Percentiles rank a stretch among this genome's conserved stretches.
These are phyloP conservation scores for Esox niger DNA, from an alignment of 2,113 vertebrate genomes.

Conservation along the genomic window DNA sequence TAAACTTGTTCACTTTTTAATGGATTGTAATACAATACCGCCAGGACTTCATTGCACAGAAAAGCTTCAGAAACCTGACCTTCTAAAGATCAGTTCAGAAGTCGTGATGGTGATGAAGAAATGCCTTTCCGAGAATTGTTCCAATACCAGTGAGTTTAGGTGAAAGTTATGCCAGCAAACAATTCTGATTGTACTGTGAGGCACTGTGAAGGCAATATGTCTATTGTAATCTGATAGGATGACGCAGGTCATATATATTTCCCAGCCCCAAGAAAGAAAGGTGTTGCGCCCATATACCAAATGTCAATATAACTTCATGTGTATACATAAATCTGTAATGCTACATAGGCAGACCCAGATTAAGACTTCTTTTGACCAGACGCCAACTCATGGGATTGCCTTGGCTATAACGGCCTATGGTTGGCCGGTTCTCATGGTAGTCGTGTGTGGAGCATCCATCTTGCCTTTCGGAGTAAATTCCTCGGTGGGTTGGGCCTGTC, in stretches of 20 bases:
- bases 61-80: not conserved
- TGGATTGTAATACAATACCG: not conserved
- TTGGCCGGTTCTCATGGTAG: constrained; percentile 77
- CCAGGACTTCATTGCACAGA: not conserved
- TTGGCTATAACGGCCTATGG: constrained; percentile 33
- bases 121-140: not conserved
- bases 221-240: not conserved
- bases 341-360: not conserved
- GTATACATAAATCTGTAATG: too few species aligned
- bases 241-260: too few species aligned
- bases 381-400: constrained; percentile 43
- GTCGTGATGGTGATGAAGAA: not conserved
- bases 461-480: constrained; percentile 78
- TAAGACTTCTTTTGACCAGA: constrained; percentile 11
- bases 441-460: constrained; percentile 77
- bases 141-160: not conserved
- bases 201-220: not conserved
- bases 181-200: not conserved
- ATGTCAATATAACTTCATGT: too few species aligned
- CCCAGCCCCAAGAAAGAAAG: not conserved
- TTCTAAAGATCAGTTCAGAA: not conserved
- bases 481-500: constrained; percentile 77
- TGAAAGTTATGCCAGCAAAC: not conserved
- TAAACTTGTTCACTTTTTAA: too few species aligned
- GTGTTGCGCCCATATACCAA: too few species aligned